A percentile compares a stretch with the other conserved stretches of the same genome.
Conservation (phyloP, 2,888 invertebrate species). For the Fragum sueziense region DNA sequence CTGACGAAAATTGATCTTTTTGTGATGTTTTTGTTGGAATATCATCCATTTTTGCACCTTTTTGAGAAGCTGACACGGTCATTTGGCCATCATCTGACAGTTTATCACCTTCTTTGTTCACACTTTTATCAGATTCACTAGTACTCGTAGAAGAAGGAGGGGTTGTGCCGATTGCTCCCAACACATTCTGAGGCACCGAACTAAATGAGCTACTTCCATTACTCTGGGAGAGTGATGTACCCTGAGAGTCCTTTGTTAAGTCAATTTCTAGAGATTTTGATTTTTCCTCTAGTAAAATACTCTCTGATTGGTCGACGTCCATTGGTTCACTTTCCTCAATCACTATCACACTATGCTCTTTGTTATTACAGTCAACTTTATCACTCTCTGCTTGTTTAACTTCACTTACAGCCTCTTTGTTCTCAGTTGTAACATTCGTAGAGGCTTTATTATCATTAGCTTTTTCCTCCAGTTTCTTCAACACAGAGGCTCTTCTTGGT, state of each 20-base stretch:
- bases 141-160: slow-evolving; percentile 42
- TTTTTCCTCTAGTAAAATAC: not conserved
- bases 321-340: slow-evolving; percentile 40
- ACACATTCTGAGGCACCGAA: slow-evolving; percentile 55
- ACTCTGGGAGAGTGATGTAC: not conserved
- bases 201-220: not conserved
- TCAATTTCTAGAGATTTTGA: not conserved
- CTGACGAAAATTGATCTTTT: no score
- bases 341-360: slow-evolving; percentile 22
- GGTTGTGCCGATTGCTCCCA: slow-evolving; percentile 39
- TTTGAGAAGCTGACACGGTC: not conserved
- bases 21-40: no score
- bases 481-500: not conserved
- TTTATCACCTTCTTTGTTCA: not conserved
- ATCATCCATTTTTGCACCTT: not conserved
- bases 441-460: not conserved
- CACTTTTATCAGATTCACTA: slow-evolving; percentile 9
- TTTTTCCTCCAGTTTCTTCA: not conserved
- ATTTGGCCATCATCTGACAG: not conserved
- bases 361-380: not conserved
- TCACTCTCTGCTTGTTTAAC: not conserved
- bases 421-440: not conserved
- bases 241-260: slow-evolving; percentile 21
- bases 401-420: not conserved
- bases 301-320: slow-evolving; percentile 8